These are phyloP conservation scores for Pagetopsis macropterus DNA, from an alignment of 2,797 vertebrate genomes.

Conservation along the genomic window DNA sequence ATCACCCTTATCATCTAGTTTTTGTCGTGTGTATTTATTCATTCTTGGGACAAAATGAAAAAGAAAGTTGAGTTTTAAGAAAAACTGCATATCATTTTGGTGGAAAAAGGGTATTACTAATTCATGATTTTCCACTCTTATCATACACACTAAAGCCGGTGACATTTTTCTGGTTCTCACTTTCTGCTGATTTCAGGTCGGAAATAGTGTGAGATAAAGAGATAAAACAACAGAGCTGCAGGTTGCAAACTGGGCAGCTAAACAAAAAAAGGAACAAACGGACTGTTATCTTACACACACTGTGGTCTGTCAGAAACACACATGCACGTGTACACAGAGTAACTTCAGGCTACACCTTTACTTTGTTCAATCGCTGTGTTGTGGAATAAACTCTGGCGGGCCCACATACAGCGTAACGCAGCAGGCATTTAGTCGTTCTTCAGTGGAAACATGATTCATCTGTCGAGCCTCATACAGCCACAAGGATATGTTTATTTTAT, in stretches of 20 bases:
- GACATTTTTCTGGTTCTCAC: not conserved
- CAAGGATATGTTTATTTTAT: slow-evolving; percentile 12
- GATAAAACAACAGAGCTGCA: slow-evolving; percentile 62
- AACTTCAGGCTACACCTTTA: slow-evolving; percentile 68
- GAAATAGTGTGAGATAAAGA: slow-evolving; percentile 44
- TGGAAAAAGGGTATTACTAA: not conserved
- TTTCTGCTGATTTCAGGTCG: slow-evolving; percentile 13
- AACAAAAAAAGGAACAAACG: slow-evolving; percentile 63
- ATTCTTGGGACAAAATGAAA: not conserved
- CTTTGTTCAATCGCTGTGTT: slow-evolving; percentile 50
- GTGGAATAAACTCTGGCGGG: slow-evolving; percentile 50
- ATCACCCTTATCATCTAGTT: no score
- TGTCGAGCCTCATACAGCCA: slow-evolving; percentile 42
- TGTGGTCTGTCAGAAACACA: slow-evolving; percentile 50
- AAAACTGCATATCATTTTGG: no score
- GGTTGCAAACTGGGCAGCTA: slow-evolving; percentile 68
- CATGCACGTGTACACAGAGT: slow-evolving; percentile 49
- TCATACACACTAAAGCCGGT: not conserved
- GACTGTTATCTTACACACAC: slow-evolving; percentile 60
- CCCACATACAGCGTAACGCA: slow-evolving; percentile 40
- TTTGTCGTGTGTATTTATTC: not conserved
- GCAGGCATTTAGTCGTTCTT: slow-evolving; percentile 33
- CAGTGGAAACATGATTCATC: slow-evolving; percentile 53
- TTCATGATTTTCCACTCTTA: not conserved
- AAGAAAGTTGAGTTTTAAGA: no score